These are phyloP conservation scores for Agrilus planipennis DNA, from an alignment of 1,140 invertebrate species.

Conservation along the genomic window DNA sequence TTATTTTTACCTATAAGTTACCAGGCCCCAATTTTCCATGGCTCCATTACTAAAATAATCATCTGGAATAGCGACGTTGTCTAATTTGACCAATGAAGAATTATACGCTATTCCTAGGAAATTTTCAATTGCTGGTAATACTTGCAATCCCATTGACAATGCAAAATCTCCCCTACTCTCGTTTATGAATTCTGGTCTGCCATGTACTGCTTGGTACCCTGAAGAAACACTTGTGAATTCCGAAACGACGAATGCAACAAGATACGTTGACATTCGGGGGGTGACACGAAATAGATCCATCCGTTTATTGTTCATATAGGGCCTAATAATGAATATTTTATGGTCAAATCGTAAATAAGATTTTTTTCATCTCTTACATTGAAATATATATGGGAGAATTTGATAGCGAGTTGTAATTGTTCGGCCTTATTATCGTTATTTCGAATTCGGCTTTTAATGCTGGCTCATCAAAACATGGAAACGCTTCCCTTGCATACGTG, in stretches of 20 bases:
- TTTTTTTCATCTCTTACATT: too few relatives aligned
- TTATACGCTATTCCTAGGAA: constrained; percentile 65
- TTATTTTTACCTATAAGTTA: constrained; percentile 1
- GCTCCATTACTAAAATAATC: constrained; percentile 47
- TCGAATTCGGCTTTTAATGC: too few relatives aligned
- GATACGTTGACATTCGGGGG: neutral
- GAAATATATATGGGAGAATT: too few relatives aligned
- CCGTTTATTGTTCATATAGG: too few relatives aligned
- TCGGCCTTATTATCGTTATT: too few relatives aligned
- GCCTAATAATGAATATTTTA: too few relatives aligned
- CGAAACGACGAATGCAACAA: neutral
- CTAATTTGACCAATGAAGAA: constrained; percentile 67
- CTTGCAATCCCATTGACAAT: neutral
- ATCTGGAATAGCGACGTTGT: constrained; percentile 82
- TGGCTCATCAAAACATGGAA: too few relatives aligned
- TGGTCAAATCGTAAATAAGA: too few relatives aligned
- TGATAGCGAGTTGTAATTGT: too few relatives aligned
- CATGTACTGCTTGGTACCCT: neutral
- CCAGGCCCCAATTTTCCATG: constrained; percentile 7
- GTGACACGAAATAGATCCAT: neutral
- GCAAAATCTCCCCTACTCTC: constrained; percentile 2
- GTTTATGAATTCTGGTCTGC: neutral
- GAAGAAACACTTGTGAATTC: neutral
- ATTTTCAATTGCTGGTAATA: constrained; percentile 25
- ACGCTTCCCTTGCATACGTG: too few relatives aligned